These are phyloP conservation scores for Sparus aurata DNA, from an alignment of 2,797 vertebrate genomes.

Conservation along the genomic window DNA sequence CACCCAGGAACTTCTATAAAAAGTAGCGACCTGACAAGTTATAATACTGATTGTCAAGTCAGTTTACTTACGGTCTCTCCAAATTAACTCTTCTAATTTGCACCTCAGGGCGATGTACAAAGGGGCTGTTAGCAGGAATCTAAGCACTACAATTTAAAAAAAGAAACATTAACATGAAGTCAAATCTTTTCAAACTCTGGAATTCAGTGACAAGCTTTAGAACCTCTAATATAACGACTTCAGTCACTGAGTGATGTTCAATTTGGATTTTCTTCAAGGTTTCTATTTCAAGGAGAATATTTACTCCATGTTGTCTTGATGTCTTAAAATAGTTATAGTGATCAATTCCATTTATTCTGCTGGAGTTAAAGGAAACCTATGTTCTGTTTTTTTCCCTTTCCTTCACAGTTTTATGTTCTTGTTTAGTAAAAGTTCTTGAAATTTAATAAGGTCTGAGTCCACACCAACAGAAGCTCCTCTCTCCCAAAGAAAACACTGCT, in stretches of 20 bases:
- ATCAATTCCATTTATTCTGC: too few relatives aligned
- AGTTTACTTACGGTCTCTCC: slow-evolving; percentile 22
- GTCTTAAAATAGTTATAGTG: neutral
- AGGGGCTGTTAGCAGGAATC: neutral
- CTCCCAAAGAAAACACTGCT: too few relatives aligned
- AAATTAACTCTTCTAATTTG: slow-evolving; percentile 21
- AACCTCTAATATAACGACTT: neutral
- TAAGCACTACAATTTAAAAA: neutral
- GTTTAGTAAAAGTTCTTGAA: too few relatives aligned
- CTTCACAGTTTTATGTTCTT: too few relatives aligned
- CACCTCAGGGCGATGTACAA: neutral
- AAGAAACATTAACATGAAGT: neutral
- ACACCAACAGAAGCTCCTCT: too few relatives aligned
- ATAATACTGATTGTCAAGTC: slow-evolving; percentile 35
- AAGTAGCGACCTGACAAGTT: slow-evolving; percentile 17
- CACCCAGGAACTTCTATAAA: neutral
- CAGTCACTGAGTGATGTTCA: neutral
- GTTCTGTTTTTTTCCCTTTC: too few relatives aligned
- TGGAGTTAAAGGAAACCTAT: too few relatives aligned
- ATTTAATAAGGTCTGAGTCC: too few relatives aligned
- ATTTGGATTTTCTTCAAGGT: neutral
- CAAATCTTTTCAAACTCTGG: neutral
- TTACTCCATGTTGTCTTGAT: neutral
- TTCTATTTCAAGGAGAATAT: neutral
- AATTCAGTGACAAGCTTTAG: neutral